Conservation (phyloP, 2,797 vertebrate genomes). For the Labroides dimidiatus region DNA sequence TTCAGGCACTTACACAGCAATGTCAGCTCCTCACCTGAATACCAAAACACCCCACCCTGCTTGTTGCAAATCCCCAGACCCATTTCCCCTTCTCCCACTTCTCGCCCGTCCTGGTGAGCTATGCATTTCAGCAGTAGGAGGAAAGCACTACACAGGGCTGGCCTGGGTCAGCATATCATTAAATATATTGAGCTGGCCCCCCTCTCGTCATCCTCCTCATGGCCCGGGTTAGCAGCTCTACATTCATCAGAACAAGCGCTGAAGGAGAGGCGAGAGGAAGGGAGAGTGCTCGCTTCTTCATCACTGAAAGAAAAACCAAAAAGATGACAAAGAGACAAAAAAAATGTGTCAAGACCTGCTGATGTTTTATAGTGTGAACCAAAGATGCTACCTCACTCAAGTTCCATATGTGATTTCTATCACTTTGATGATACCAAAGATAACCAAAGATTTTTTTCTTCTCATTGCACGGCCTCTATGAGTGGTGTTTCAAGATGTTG, state of each 20-base stretch:
- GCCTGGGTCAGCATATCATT: slow-evolving; percentile 69
- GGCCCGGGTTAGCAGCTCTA: slow-evolving; percentile 76
- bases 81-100: not conserved
- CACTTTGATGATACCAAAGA: slow-evolving; percentile 99
- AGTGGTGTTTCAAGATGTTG: slow-evolving; percentile 89
- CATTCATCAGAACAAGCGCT: slow-evolving; percentile 86
- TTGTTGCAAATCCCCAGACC: slow-evolving; percentile 22
- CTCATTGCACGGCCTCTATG: slow-evolving; percentile 92
- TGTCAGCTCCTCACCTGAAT: slow-evolving; percentile 72
- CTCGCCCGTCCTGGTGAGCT: slow-evolving; percentile 76
- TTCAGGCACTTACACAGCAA: slow-evolving; percentile 70
- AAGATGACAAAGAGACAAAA: slow-evolving; percentile 69
- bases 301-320: slow-evolving; percentile 76
- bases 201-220: slow-evolving; percentile 85
- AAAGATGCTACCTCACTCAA: slow-evolving; percentile 99
- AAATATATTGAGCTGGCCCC: slow-evolving; percentile 74
- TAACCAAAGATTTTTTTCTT: slow-evolving; percentile 97
- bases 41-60: slow-evolving; percentile 55
- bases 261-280: slow-evolving; percentile 79
- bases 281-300: slow-evolving; percentile 86
- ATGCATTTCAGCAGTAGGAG: slow-evolving; percentile 96
- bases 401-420: slow-evolving; percentile 99
- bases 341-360: slow-evolving; percentile 91
- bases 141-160: slow-evolving; percentile 91
- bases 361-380: slow-evolving; percentile 99